Base-by-base conservation (phyloP, 2,113 vertebrate genomes). In the Eulacestoma nigropectus region DNA sequence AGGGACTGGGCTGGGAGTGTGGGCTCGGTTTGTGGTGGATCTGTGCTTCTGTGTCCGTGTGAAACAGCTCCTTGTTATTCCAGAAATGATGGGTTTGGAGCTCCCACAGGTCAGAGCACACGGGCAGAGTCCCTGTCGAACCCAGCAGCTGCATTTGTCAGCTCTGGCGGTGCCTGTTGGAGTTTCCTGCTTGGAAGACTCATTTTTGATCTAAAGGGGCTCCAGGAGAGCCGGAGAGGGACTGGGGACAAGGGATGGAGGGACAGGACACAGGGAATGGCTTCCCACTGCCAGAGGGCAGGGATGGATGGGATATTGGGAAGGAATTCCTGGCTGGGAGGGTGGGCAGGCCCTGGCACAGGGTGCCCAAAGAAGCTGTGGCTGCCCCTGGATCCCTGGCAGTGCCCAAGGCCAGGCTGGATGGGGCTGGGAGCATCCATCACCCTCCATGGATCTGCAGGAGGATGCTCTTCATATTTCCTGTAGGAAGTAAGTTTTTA, bases 281-380 rank as follows among this genome's bases (percentile, higher is more conserved):
- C 4, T 57, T 62, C 1, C 6, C 15, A 3, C 0, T 57, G 14
- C 9, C 13, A 12, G 12, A 46, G 55, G 46, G 33, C 3, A 60
- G 47, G 4, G 1, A 0, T 25, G 8, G 59, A 1, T 74, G 60
- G 67, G 52, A 56, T 0, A 0, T 14, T 17, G 53, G 46, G 52
- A 0, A n/a, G 37, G 53, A 60, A 52, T 44, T 72, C 1, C 8
- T 77, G 7, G 11, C 30, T 7, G 59, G 2, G 6, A 46, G 27
- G 33, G 49, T 15, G 33, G 7, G 22, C 1, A 60, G 22, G n/a
- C 1, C 3, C 11, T 41, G 55, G 67, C 0, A 3, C 9, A 1
- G 56, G 10, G 4, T 57, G 5, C 35, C 60, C 84, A 77, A 32
- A 32, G 6, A 0, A 7, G 50, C 70, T 84, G 59, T 8, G 50